These are phyloP conservation scores for Entomyzon cyanotis DNA, from an alignment of 2,113 vertebrate species.

Conservation along the genomic window DNA sequence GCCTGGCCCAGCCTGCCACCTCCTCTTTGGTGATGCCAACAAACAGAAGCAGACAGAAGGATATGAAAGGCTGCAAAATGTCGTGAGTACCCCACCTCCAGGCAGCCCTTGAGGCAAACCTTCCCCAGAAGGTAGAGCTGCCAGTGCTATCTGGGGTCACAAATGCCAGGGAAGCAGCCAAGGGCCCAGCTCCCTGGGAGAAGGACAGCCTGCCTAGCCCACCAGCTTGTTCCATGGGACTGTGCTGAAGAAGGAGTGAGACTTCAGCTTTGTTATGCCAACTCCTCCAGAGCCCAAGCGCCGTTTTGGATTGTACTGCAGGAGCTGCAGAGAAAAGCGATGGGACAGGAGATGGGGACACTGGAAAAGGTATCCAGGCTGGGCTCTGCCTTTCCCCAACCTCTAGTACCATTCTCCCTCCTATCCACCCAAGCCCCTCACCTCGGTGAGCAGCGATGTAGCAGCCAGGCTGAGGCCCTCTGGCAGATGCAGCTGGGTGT, in stretches of 20 bases:
- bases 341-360: neutral
- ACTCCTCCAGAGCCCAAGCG: conserved; percentile 86
- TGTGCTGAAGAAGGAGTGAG: conserved; percentile 89
- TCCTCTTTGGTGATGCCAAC: neutral
- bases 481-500: conserved; percentile 89
- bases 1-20: neutral
- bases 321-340: conserved; percentile 75
- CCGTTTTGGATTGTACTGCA: conserved; percentile 85
- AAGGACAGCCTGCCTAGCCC: conserved; percentile 65
- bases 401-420: neutral
- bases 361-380: neutral
- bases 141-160: neutral
- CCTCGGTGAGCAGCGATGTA: conserved; percentile 88
- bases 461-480: conserved; percentile 87
- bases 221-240: conserved; percentile 86
- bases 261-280: conserved; percentile 87
- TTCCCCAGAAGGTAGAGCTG: neutral
- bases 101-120: neutral
- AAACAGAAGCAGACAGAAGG: neutral
- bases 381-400: neutral
- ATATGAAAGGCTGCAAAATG: neutral
- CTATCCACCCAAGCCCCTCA: conserved; percentile 44
- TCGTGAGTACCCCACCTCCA: rapidly evolving
- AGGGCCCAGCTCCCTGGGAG: neutral
- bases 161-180: neutral